phyloP scores from a whole-genome alignment of 2,888 invertebrate species.

The Heliconius aoede region DNA sequence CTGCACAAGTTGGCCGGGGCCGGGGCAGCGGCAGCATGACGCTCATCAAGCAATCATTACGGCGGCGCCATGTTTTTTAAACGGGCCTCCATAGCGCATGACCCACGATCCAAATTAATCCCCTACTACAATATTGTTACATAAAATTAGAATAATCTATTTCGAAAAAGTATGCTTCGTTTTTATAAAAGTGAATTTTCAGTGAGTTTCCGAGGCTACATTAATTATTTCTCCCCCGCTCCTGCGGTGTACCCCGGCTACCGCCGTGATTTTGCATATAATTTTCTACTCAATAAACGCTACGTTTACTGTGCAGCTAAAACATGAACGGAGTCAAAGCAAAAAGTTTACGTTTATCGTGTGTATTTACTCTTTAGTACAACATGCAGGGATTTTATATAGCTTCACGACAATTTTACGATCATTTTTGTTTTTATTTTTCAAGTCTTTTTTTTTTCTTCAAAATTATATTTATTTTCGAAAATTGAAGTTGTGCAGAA shows the following conservation, averaged over 20 bases:
- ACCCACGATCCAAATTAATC: constrained; percentile 75
- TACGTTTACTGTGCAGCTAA: constrained; percentile 54
- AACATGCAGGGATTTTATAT: neutral
- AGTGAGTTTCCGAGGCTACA: constrained; percentile 64
- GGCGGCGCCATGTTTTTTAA: constrained; percentile 81
- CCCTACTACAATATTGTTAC: constrained; percentile 71
- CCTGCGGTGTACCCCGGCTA: constrained; percentile 66
- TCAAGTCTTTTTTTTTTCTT: no score
- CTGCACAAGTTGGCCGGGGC: constrained; percentile 53
- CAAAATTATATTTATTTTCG: neutral
- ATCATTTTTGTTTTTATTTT: no score
- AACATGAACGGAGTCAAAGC: constrained; percentile 46
- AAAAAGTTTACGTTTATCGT: constrained; percentile 12
- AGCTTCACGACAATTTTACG: no score
- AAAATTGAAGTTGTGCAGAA: neutral
- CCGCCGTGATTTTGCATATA: constrained; percentile 80
- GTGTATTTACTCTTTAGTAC: constrained; percentile 8
- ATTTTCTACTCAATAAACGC: constrained; percentile 77
- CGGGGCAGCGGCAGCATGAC: constrained; percentile 59
- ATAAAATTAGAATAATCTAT: constrained; percentile 68
- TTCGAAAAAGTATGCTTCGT: constrained; percentile 58
- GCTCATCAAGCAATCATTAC: constrained; percentile 81
- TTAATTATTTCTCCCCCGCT: constrained; percentile 71
- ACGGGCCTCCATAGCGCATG: constrained; percentile 74
- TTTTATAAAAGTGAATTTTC: constrained; percentile 60